These are phyloP conservation scores for Glyptemys insculpta DNA, from an alignment of 2,797 vertebrate species.

Conservation along the genomic window DNA sequence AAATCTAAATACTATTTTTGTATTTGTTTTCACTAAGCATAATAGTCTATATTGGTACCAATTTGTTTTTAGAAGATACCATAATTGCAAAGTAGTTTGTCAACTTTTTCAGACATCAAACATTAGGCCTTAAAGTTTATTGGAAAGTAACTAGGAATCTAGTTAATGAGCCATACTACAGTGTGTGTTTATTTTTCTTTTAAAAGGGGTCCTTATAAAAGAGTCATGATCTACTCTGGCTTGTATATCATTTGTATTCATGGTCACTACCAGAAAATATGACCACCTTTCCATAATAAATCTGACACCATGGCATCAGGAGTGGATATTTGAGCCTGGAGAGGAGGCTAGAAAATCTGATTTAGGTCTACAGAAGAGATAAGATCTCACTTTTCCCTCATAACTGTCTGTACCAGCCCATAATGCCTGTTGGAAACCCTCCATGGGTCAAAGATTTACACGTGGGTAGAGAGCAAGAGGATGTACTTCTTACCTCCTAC, in stretches of 20 bases:
- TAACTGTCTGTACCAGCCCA: background rate
- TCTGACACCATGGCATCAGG: slow-evolving; percentile 1
- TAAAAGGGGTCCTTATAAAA: slow-evolving; percentile 1
- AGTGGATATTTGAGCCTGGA: background rate
- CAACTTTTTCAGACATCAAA: background rate
- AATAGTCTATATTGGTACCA: background rate
- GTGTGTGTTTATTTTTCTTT: background rate
- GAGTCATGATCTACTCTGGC: background rate
- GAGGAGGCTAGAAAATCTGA: background rate
- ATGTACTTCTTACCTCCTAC: background rate
- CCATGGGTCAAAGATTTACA: background rate
- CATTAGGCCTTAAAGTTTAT: background rate
- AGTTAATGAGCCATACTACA: background rate
- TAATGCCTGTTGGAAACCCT: background rate
- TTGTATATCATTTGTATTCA: slow-evolving; percentile 21
- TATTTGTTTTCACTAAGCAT: too few species aligned
- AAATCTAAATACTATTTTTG: too few species aligned
- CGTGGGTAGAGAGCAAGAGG: background rate
- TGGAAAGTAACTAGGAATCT: background rate
- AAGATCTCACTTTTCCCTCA: background rate
- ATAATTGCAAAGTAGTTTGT: background rate
- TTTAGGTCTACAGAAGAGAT: background rate
- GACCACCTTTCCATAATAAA: slow-evolving; percentile 11
- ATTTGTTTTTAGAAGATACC: background rate
- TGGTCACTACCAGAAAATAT: background rate